These are phyloP conservation scores for Myxocyprinus asiaticus DNA, from an alignment of 2,113 vertebrate genomes.

Conservation along the genomic window DNA sequence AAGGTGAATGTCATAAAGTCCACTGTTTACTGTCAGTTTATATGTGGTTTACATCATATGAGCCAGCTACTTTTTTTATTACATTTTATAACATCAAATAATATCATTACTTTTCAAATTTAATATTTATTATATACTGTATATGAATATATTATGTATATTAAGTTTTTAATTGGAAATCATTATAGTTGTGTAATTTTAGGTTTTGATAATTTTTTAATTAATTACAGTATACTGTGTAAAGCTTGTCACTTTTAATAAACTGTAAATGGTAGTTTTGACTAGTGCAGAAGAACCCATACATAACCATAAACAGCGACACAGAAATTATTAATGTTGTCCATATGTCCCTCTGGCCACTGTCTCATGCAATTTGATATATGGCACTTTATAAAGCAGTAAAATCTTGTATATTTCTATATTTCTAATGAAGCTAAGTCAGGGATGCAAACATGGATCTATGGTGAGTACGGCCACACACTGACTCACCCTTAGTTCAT, in stretches of 20 bases:
- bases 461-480: constrained; percentile 78
- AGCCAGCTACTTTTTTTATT: background rate
- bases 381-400: constrained; percentile 67
- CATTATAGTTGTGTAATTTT: no score
- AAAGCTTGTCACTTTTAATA: no score
- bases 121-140: no score
- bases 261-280: no score
- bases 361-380: constrained; percentile 54
- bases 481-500: constrained; percentile 35
- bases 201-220: no score
- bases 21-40: constrained; percentile 15
- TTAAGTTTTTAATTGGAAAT: no score
- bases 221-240: no score
- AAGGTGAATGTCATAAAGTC: background rate
- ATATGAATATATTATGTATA: no score
- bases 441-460: constrained; percentile 84
- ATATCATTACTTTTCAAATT: no score
- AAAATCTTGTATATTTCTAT: constrained; percentile 79
- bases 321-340: constrained; percentile 62
- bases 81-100: no score
- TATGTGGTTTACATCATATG: constrained; percentile 7
- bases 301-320: background rate
- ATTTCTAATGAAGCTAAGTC: constrained; percentile 83
- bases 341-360: constrained; percentile 59
- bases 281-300: no score